phyloP scores from a whole-genome alignment of 2,797 vertebrate species.

The Lutjanus campechanus region DNA sequence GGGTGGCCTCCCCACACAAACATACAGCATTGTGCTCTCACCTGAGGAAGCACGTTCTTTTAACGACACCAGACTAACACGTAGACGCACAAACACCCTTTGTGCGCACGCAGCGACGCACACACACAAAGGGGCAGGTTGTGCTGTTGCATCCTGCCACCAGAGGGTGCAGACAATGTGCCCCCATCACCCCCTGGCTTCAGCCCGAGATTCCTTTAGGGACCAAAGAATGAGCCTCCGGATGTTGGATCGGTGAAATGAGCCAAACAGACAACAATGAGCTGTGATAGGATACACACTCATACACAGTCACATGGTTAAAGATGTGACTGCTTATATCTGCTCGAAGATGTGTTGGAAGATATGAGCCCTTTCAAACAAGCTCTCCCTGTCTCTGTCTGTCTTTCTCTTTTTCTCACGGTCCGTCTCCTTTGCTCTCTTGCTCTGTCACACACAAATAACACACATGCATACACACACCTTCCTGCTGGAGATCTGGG shows the following conservation, averaged over 20 bases:
- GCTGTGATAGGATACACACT: slow-evolving; percentile 40
- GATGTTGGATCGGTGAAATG: slow-evolving; percentile 66
- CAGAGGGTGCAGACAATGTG: slow-evolving; percentile 87
- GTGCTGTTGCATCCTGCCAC: slow-evolving; percentile 83
- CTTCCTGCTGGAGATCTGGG: slow-evolving; percentile 18
- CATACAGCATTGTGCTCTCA: slow-evolving; percentile 58
- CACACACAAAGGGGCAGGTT: slow-evolving; percentile 59
- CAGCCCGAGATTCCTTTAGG: slow-evolving; percentile 61
- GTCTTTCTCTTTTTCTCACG: slow-evolving; percentile 24
- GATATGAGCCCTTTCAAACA: slow-evolving; percentile 54
- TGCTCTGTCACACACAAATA: not conserved
- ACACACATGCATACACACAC: slow-evolving; percentile 15
- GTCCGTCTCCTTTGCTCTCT: not conserved
- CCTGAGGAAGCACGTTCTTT: slow-evolving; percentile 64
- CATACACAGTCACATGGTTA: slow-evolving; percentile 30
- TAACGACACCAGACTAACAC: slow-evolving; percentile 42
- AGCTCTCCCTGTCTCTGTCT: slow-evolving; percentile 1
- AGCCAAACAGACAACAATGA: slow-evolving; percentile 65
- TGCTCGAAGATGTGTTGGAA: slow-evolving; percentile 48
- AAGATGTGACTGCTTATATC: slow-evolving; percentile 44
- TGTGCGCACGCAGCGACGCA: slow-evolving; percentile 6
- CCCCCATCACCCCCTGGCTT: slow-evolving; percentile 77
- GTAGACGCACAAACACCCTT: slow-evolving; percentile 28
- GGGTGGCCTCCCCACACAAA: slow-evolving; percentile 74
- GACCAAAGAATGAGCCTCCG: slow-evolving; percentile 71